phyloP scores from a whole-genome alignment of 2,888 invertebrate species.

The Willowsia nigromaculata region DNA sequence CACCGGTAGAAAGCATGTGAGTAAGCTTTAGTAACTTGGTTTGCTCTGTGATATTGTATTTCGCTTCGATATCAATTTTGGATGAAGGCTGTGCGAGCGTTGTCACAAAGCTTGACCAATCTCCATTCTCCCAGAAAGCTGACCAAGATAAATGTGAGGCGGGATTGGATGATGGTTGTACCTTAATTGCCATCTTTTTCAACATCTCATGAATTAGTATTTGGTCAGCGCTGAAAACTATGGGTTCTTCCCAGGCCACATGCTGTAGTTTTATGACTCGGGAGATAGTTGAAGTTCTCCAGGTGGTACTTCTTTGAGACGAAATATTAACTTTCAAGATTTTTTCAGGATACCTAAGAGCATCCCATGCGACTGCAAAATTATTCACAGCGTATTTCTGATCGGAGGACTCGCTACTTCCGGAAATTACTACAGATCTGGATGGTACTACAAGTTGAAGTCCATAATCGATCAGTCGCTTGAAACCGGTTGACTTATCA shows the following conservation, averaged over 20 bases:
- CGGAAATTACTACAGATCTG: slow-evolving; percentile 78
- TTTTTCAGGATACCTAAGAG: slow-evolving; percentile 76
- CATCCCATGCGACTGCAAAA: slow-evolving; percentile 79
- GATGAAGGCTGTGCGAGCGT: slow-evolving; percentile 66
- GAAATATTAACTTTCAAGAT: slow-evolving; percentile 75
- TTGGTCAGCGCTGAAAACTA: slow-evolving; percentile 75
- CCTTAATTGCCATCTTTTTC: slow-evolving; percentile 50
- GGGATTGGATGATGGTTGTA: slow-evolving; percentile 38
- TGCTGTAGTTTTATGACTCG: slow-evolving; percentile 75
- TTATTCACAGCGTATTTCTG: slow-evolving; percentile 37
- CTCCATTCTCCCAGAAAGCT: slow-evolving; percentile 51
- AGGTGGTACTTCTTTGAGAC: slow-evolving; percentile 66
- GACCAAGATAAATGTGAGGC: slow-evolving; percentile 40
- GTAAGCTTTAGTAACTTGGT: neutral
- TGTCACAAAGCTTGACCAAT: slow-evolving; percentile 53
- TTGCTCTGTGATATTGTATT: slow-evolving; percentile 53
- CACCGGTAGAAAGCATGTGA: slow-evolving; percentile 55
- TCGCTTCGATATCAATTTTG: slow-evolving; percentile 64
- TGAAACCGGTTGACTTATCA: slow-evolving; percentile 64
- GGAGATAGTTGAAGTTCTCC: slow-evolving; percentile 68
- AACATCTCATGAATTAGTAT: slow-evolving; percentile 60
- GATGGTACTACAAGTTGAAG: slow-evolving; percentile 78
- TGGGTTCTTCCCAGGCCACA: slow-evolving; percentile 75
- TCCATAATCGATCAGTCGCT: slow-evolving; percentile 69
- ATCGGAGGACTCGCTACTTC: slow-evolving; percentile 30